phyloP scores from a whole-genome alignment of 2,113 vertebrate species.

The Etheostoma spectabile region DNA sequence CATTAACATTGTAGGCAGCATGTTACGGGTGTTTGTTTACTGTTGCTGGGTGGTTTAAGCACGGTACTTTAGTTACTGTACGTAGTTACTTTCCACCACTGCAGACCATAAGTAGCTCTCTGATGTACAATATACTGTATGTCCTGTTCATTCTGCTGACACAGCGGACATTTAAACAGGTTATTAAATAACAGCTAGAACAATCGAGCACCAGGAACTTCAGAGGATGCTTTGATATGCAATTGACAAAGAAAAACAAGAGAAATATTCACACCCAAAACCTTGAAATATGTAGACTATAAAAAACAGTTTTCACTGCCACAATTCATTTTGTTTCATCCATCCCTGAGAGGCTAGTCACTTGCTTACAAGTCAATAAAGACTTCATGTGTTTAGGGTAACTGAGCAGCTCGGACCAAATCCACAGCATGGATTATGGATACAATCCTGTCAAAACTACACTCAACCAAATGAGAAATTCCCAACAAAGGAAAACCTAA shows the following conservation, averaged over 20 bases:
- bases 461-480: background rate
- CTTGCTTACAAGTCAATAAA: background rate
- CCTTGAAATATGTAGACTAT: background rate
- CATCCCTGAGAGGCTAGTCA: background rate
- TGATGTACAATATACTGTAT: background rate
- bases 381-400: background rate
- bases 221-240: background rate
- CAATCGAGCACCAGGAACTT: background rate
- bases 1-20: background rate
- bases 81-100: background rate
- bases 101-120: background rate
- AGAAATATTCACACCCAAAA: background rate
- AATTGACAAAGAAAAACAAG: background rate
- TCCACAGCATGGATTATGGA: background rate
- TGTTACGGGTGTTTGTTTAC: background rate
- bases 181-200: background rate
- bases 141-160: background rate
- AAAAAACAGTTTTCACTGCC: background rate
- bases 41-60: background rate
- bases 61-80: background rate
- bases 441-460: slow-evolving; percentile 1
- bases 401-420: background rate
- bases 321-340: background rate
- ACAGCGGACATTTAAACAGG: background rate
- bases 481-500: background rate